Evolutionary conservation across 2,888 invertebrate species (phyloP).

Genomic region (Netelia inedita): DNA sequence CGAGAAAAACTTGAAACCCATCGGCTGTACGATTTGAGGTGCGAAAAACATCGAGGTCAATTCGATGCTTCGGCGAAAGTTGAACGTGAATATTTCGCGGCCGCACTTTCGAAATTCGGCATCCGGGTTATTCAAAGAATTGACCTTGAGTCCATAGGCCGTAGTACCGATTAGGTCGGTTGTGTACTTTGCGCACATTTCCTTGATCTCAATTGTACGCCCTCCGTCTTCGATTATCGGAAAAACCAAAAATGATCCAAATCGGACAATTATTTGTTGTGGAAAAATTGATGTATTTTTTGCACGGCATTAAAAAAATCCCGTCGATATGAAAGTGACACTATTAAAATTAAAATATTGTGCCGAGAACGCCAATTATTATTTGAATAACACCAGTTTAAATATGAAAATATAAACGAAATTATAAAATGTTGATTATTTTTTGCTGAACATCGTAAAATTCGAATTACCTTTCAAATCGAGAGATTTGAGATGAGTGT

Average conservation of each 20-base stretch:
- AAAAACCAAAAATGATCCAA: neutral
- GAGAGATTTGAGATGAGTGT: constrained; percentile 68
- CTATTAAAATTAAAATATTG: too few species aligned
- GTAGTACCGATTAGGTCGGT: constrained; percentile 86
- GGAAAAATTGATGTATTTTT: neutral
- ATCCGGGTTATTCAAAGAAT: constrained; percentile 84
- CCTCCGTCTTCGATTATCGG: constrained; percentile 68
- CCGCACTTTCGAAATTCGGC: constrained; percentile 85
- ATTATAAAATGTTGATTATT: too few species aligned
- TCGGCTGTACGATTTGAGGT: constrained; percentile 82
- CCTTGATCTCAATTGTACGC: constrained; percentile 78
- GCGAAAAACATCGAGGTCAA: constrained; percentile 84
- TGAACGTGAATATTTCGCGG: constrained; percentile 83
- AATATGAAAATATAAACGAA: too few species aligned
- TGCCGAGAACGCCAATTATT: too few species aligned
- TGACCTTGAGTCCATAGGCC: constrained; percentile 85
- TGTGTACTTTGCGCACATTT: constrained; percentile 78
- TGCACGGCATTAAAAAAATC: neutral
- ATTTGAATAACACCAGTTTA: too few species aligned
- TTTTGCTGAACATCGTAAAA: neutral
- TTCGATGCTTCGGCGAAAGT: constrained; percentile 81
- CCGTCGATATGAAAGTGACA: too few species aligned
- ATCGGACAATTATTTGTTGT: neutral
- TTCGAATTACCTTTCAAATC: constrained; percentile 72
- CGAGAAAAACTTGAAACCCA: constrained; percentile 83